Evolutionary conservation across 2,113 vertebrate species (phyloP).

Genomic region (Sarotherodon lohbergeri): DNA sequence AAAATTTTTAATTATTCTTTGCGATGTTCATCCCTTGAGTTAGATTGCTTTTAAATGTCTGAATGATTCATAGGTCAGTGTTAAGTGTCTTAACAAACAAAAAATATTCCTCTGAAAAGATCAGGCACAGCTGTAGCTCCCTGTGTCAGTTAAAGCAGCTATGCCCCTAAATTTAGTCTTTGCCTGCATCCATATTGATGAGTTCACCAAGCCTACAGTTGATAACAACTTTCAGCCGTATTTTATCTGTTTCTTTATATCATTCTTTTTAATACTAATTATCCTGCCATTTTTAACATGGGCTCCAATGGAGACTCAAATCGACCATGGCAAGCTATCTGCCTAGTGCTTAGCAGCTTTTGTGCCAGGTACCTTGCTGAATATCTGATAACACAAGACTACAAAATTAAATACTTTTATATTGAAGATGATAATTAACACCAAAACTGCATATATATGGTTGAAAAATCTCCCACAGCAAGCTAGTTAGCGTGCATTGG

Average conservation of each 20-base stretch:
- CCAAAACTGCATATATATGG: not conserved
- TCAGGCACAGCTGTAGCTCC: not conserved
- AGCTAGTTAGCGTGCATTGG: not conserved
- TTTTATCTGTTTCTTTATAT: not conserved
- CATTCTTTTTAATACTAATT: not conserved
- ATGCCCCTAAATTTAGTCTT: not conserved
- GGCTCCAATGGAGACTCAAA: not conserved
- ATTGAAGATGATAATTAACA: not conserved
- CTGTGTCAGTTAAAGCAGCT: not conserved
- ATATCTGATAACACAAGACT: not conserved
- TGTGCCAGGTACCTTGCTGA: accelerated
- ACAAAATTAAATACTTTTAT: not conserved
- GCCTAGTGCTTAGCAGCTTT: accelerated
- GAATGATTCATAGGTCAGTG: not conserved
- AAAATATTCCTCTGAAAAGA: not conserved
- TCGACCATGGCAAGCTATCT: not conserved
- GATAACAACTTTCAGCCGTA: not conserved
- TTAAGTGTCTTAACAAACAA: not conserved
- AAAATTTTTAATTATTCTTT: not conserved
- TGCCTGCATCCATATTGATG: not conserved
- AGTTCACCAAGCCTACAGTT: not conserved
- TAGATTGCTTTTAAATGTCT: not conserved
- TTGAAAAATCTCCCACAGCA: not conserved
- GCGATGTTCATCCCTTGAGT: not conserved
- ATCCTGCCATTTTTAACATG: not conserved